Evolutionary conservation across 1,140 invertebrate species (phyloP), one percentile per base, ranked within the genome.

Genomic region (Trichonephila inaurata): DNA sequence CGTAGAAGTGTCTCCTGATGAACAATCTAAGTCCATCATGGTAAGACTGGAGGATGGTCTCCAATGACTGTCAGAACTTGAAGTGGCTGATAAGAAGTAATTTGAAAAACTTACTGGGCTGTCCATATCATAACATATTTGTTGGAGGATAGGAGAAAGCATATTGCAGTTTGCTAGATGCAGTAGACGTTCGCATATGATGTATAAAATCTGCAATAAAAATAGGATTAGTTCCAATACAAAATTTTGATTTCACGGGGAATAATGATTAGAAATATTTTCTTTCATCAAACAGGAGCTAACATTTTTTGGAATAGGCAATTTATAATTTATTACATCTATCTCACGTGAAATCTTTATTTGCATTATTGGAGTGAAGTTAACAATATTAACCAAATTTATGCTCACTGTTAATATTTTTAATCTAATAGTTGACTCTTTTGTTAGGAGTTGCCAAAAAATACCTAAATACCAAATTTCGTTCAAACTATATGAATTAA

Each of bases 131-230:
- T 92, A 94, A 89, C 89, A 85, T 51, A 95, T 94, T 69, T 89
- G 61, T 60, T 93, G 90, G 0, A 90, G 66, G 7, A 90, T 93
- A 18, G 91, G 92, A 28, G 94, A 94, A 7, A 85, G 83, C 85
- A 91, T 62, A 33, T 94, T 89, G 61, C 94, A 94, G 69, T 92
- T 94, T 24, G 94, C 66, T 28, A 98, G 95, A 94, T 97, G 96
- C 2, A 98, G 96, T 24, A 98, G 97, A 83, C 97, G 96, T 95
- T 98, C 97, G 95, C 98, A 98, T 83, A 98, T 96, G 61, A 97
- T 96, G 95, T 97, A 98, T 21, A 98, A 95, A 88, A 98, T 97
- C 97, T 98, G 95, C 28, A 96, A 96, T 94, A 91, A 85, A 94
- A 94, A 94, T 44, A 94, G 66, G 62, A 94, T 62, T 89, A 91